These are phyloP conservation scores for Drosophila micromelanica DNA, from an alignment of 1,140 invertebrate genomes.

Conservation along the genomic window DNA sequence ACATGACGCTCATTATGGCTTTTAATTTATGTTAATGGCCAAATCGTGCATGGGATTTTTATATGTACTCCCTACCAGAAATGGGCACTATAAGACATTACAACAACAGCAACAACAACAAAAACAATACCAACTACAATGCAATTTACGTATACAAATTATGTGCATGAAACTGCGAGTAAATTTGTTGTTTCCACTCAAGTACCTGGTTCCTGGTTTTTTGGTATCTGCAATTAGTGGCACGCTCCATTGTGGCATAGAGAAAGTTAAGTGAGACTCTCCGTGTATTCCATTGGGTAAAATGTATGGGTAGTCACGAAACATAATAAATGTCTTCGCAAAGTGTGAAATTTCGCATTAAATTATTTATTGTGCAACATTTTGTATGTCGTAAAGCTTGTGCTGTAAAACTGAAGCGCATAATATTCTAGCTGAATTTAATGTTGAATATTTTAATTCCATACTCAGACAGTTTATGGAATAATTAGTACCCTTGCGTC, in stretches of 20 bases:
- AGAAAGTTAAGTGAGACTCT: conserved; percentile 34
- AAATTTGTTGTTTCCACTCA: conserved; percentile 44
- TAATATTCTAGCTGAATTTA: conserved; percentile 2
- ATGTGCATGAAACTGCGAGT: conserved; percentile 51
- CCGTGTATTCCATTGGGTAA: conserved; percentile 12
- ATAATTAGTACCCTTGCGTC: conserved; percentile 44
- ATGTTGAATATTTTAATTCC: conserved; percentile 6
- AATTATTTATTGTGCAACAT: conserved; percentile 35
- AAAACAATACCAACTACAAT: conserved; percentile 32
- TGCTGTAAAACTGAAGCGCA: neutral
- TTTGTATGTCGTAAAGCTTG: conserved; percentile 3
- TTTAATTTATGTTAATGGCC: conserved; percentile 80
- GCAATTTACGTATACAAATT: conserved; percentile 47
- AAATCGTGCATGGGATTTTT: conserved; percentile 65
- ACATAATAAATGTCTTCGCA: conserved; percentile 56
- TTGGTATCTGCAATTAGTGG: conserved; percentile 61
- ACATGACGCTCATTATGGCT: conserved; percentile 76
- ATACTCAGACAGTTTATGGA: conserved; percentile 51
- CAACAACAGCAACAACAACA: conserved; percentile 14
- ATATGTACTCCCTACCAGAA: conserved; percentile 18
- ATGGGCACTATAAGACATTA: conserved; percentile 13
- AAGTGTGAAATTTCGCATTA: conserved; percentile 62
- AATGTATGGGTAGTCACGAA: conserved; percentile 38
- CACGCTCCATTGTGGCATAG: conserved; percentile 60
- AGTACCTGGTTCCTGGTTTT: conserved; percentile 45